These are phyloP conservation scores for Porites rus DNA, from an alignment of 92 coral and sea anemone genomes.

Conservation along the genomic window DNA sequence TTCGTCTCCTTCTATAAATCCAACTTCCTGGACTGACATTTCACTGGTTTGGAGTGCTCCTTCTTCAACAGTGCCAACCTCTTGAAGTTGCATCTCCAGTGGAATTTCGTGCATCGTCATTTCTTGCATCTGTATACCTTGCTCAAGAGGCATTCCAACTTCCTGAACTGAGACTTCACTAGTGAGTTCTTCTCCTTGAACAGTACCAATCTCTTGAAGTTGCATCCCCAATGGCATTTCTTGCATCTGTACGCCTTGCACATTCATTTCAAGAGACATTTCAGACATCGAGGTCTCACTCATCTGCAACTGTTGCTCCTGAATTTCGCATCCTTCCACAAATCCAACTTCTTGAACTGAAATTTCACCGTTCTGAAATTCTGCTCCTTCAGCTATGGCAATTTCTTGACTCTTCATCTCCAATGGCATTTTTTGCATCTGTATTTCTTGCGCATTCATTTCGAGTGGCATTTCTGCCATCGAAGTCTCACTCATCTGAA, in stretches of 20 bases:
- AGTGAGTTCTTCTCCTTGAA: no score
- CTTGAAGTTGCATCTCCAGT: conserved; percentile 39
- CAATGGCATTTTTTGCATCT: not conserved
- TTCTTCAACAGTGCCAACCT: not conserved
- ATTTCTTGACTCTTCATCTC: conserved; percentile 2
- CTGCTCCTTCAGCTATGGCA: not conserved
- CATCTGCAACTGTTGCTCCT: not conserved
- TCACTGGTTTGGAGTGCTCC: not conserved
- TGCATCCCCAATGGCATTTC: conserved; percentile 42
- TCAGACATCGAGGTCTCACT: conserved; percentile 15
- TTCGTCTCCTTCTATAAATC: not conserved
- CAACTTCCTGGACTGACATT: conserved; percentile 13
- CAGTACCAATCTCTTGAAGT: conserved; percentile 28
- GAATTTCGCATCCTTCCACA: no score
- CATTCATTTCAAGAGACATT: conserved; percentile 54
- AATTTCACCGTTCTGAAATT: no score
- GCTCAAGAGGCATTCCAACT: conserved; percentile 56
- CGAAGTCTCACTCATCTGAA: no score
- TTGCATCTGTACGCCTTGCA: conserved; percentile 6
- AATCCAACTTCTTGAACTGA: no score
- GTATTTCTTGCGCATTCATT: no score
- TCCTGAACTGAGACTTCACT: not conserved
- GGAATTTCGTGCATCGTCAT: conserved; percentile 33
- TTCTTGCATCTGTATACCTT: conserved; percentile 23
- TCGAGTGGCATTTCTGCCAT: no score